Conservation (phyloP, 2,797 vertebrate genomes). For the Sandelia bainsii region DNA sequence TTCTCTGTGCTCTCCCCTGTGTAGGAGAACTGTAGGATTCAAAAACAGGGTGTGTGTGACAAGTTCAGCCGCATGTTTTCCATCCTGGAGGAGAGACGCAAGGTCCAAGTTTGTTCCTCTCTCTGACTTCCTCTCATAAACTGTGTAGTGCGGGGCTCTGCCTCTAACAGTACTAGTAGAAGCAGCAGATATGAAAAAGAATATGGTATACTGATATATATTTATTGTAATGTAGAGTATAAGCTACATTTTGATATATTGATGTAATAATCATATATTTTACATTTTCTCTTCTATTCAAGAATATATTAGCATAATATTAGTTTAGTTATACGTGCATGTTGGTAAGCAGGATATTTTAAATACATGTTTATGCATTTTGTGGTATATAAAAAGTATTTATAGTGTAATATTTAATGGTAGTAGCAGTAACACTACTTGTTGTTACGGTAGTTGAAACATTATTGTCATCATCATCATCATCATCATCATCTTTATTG, state of each 20-base stretch:
- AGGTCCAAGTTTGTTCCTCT: constrained; percentile 56
- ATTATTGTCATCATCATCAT: not conserved
- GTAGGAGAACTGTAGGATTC: constrained; percentile 80
- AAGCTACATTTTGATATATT: not conserved
- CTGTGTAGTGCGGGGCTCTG: too few species aligned
- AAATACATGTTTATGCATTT: not conserved
- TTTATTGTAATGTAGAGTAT: not conserved
- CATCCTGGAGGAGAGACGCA: constrained; percentile 81
- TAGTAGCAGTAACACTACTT: too few species aligned
- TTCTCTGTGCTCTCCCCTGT: not conserved
- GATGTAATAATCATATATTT: not conserved
- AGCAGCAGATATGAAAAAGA: too few species aligned
- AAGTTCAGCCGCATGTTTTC: constrained; percentile 77
- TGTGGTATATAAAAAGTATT: not conserved
- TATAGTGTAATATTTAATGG: too few species aligned
- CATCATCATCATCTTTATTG: not conserved
- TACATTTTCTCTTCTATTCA: not conserved
- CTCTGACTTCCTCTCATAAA: not conserved
- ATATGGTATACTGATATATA: not conserved
- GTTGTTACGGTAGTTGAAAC: not conserved
- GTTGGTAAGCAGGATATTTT: not conserved
- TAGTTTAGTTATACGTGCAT: not conserved
- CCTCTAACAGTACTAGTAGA: too few species aligned
- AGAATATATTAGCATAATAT: not conserved
- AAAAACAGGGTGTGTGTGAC: constrained; percentile 83